Evolutionary conservation across 2,888 invertebrate genomes (phyloP), one percentile per base, ranked within the genome.

Genomic region (Helleia helle): DNA sequence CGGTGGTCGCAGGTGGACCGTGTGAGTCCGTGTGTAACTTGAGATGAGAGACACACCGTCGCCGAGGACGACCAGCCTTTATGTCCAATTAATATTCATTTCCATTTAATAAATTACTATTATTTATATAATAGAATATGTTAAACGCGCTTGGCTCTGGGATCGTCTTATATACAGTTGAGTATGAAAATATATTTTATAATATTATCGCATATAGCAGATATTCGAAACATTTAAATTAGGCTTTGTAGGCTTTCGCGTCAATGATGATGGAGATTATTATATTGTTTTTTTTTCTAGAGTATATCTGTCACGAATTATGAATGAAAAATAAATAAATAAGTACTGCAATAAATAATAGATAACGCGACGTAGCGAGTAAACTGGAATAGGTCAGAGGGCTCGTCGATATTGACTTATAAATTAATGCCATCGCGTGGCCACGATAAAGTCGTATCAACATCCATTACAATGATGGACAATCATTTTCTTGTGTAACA

Each of bases 1-100:
- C 66, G 66, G 65, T 62, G 65, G 55, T 37, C 69, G 71, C 77
- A 75, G 81, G 77, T 79, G 79, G 68, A 66, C 66, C 66, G 68
- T 61, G 62, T 67, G 71, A 79, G 68, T 66, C 66, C 66, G 68
- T 61, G 62, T 67, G 71, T 66, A 69, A 68, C 69, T 56, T 54
- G 54, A 57, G 57, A 50, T 41, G 41, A 38, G 47, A 56, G 54
- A 56, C 60, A 62, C 50, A 73, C 65, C 42, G 62, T 31, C 55
- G 36, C 43, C 41, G 44, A 54, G 52, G 48, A 59, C 53, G 48
- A 41, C 46, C 46, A 64, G 53, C 59, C 49, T 42, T 43, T 41
- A 22, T 6, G 34, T 15, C 34, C 12, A 18, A 34, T 34, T 34
- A 12, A 34, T 34, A 34, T 34, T 31, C 31, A 18, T 31, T 18